Evolutionary conservation across 2,888 invertebrate species (phyloP).

Genomic region (Liodrosophila aerea): DNA sequence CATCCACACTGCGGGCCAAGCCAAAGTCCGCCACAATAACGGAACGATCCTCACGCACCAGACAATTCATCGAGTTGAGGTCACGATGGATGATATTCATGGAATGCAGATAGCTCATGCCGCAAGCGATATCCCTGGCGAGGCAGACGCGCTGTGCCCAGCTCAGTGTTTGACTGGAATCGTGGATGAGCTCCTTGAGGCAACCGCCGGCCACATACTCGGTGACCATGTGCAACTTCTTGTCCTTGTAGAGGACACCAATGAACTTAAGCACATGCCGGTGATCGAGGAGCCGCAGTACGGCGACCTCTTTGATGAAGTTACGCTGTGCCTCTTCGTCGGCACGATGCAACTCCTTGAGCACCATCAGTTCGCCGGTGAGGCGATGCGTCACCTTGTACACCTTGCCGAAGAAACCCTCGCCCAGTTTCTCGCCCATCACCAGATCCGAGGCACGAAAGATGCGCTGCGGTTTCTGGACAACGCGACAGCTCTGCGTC

Average conservation of each 20-base stretch:
- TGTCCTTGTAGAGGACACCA: slow-evolving; percentile 96
- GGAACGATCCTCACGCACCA: slow-evolving; percentile 93
- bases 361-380: slow-evolving; percentile 96
- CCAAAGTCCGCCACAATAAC: slow-evolving; percentile 98
- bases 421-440: slow-evolving; percentile 93
- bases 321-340: slow-evolving; percentile 97
- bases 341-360: slow-evolving; percentile 95
- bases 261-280: slow-evolving; percentile 95
- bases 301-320: slow-evolving; percentile 97
- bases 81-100: slow-evolving; percentile 97
- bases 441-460: slow-evolving; percentile 96
- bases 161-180: slow-evolving; percentile 86
- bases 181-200: slow-evolving; percentile 92
- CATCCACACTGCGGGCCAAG: slow-evolving; percentile 89
- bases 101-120: slow-evolving; percentile 96
- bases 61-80: slow-evolving; percentile 97
- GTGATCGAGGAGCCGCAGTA: slow-evolving; percentile 93
- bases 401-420: slow-evolving; percentile 97
- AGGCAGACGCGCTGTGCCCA: slow-evolving; percentile 93
- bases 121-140: slow-evolving; percentile 95
- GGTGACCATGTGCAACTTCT: slow-evolving; percentile 94
- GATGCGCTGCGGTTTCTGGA: slow-evolving; percentile 86
- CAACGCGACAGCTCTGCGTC: slow-evolving; percentile 91
- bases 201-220: slow-evolving; percentile 97
- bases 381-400: slow-evolving; percentile 95